Conservation (phyloP, 2,113 vertebrate genomes). For the Sylvia atricapilla region DNA sequence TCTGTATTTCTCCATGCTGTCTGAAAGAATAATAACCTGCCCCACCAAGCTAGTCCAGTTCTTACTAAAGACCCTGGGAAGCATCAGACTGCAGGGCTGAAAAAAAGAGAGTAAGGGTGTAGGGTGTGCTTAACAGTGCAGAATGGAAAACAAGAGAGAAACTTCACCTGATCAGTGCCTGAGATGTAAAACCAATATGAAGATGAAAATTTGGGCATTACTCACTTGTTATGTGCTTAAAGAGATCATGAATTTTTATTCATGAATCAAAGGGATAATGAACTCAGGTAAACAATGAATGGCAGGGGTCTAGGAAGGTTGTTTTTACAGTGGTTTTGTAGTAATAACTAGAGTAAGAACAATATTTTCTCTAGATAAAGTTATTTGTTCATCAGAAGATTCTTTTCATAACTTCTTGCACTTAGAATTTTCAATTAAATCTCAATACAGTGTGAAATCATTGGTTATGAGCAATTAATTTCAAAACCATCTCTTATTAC, state of each 20-base stretch:
- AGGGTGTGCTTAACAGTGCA: not conserved
- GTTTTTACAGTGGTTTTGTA: not conserved
- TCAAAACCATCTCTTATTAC: not conserved
- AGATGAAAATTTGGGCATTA: not conserved
- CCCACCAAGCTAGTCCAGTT: not conserved
- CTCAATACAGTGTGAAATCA: not conserved
- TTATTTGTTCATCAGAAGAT: not conserved
- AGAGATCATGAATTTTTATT: not conserved
- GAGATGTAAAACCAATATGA: not conserved
- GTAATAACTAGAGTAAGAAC: not conserved
- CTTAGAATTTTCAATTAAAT: not conserved
- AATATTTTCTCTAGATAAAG: not conserved
- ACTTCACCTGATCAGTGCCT: not conserved
- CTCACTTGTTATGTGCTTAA: not conserved
- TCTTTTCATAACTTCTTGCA: not conserved
- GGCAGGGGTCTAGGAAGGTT: not conserved
- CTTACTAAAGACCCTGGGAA: not conserved
- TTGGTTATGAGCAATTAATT: not conserved
- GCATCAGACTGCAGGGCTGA: not conserved
- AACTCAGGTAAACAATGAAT: not conserved
- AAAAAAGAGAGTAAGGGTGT: fast-evolving
- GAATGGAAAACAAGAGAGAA: not conserved
- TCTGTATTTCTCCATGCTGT: not conserved
- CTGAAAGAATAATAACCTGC: not conserved
- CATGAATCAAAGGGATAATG: not conserved